Evolutionary conservation across 2,797 vertebrate genomes (phyloP).

Genomic region (Carduelis carduelis): DNA sequence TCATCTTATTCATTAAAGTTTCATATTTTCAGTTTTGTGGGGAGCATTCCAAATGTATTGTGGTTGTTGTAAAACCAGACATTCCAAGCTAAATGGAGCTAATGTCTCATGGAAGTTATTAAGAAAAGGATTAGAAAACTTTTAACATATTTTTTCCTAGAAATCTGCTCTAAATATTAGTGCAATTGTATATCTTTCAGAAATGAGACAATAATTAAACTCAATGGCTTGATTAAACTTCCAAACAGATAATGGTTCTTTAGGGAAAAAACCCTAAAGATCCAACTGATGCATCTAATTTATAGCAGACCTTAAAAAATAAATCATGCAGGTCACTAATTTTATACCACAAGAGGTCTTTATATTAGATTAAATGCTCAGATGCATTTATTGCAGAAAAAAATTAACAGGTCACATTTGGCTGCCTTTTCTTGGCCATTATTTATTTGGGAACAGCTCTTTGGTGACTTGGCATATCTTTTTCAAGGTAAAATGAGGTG

Average conservation of each 20-base stretch:
- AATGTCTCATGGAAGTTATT: not conserved
- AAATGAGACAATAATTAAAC: constrained; percentile 11
- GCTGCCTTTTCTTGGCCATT: not conserved
- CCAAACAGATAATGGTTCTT: constrained; percentile 4
- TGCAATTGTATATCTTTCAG: not conserved
- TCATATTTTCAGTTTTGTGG: not conserved
- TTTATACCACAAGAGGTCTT: not conserved
- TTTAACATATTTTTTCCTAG: not conserved
- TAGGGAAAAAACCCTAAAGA: not conserved
- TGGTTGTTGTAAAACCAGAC: not conserved
- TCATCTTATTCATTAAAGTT: not conserved
- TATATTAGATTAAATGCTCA: constrained; percentile 32
- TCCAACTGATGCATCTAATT: not conserved
- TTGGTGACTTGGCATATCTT: not conserved
- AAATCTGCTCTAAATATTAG: constrained; percentile 18
- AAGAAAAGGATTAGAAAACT: not conserved
- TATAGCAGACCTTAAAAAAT: constrained; percentile 33
- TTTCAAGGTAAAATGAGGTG: not conserved
- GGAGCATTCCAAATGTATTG: not conserved
- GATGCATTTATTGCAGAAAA: not conserved
- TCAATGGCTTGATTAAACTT: constrained; percentile 12
- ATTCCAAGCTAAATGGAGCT: not conserved
- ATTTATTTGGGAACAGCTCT: not conserved
- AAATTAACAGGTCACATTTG: constrained; percentile 24
- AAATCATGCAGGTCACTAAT: constrained; percentile 1